Evolutionary conservation across 2,797 vertebrate species (phyloP).

Genomic region (Echiichthys vipera): DNA sequence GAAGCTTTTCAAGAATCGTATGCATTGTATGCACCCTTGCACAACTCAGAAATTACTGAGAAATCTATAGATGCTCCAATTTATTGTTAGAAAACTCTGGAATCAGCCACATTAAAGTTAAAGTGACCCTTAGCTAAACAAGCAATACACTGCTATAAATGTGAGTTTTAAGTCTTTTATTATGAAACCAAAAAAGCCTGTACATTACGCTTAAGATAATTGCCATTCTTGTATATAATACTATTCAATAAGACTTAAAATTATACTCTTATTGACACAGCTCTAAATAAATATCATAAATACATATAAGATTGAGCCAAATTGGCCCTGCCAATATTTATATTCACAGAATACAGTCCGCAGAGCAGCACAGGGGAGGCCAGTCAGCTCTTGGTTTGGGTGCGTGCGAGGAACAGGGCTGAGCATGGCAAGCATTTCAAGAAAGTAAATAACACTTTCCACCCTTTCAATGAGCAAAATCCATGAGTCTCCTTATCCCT

Average conservation of each 20-base stretch:
- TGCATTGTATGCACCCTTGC: constrained; percentile 1
- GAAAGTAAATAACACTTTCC: constrained; percentile 75
- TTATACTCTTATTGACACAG: constrained; percentile 77
- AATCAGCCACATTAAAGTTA: background rate
- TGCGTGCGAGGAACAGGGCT: constrained; percentile 65
- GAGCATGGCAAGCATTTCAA: constrained; percentile 59
- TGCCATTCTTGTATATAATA: constrained; percentile 76
- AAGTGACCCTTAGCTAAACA: background rate
- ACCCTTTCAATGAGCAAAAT: constrained; percentile 49
- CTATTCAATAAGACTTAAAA: constrained; percentile 76
- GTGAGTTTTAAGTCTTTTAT: constrained; percentile 77
- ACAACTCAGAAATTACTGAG: background rate
- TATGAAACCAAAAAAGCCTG: constrained; percentile 80
- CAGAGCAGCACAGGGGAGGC: constrained; percentile 71
- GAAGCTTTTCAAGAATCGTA: constrained; percentile 7
- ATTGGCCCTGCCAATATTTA: constrained; percentile 82
- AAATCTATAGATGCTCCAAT: background rate
- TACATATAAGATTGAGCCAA: constrained; percentile 80
- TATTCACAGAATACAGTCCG: constrained; percentile 90
- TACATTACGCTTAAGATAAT: constrained; percentile 81
- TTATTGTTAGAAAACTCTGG: background rate
- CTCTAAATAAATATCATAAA: constrained; percentile 82
- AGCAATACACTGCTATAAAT: constrained; percentile 17
- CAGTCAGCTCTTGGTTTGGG: constrained; percentile 71
- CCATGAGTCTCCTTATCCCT: constrained; percentile 39